Conservation (phyloP, 2,113 vertebrate genomes). For the Martes martes region DNA sequence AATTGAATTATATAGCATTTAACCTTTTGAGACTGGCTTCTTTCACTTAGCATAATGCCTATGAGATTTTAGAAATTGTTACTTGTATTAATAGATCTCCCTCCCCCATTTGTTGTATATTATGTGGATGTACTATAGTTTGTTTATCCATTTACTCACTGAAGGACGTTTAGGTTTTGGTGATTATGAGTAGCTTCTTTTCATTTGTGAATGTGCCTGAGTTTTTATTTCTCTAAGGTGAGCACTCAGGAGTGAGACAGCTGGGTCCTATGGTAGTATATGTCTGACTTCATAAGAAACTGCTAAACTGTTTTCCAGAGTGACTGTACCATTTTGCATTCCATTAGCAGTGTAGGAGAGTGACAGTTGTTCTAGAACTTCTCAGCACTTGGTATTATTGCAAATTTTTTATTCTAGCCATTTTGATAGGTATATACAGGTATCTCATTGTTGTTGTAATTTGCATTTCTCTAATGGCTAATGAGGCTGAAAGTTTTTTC, state of each 20-base stretch:
- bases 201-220: not conserved
- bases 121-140: not conserved
- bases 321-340: not conserved
- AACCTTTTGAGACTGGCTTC: not conserved
- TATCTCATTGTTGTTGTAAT: slow-evolving; percentile 2
- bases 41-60: not conserved
- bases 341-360: not conserved
- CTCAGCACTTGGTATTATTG: not conserved
- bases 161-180: not conserved
- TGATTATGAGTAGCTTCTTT: not conserved
- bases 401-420: not conserved
- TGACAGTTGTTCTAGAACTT: not conserved
- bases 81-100: not conserved
- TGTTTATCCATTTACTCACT: not conserved
- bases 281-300: not conserved
- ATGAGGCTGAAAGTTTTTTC: not conserved
- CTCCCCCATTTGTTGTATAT: too few species aligned
- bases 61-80: not conserved
- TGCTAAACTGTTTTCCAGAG: not conserved
- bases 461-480: not conserved
- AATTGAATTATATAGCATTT: not conserved
- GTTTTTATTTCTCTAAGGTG: not conserved
- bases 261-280: not conserved
- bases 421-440: not conserved
- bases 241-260: not conserved